A percentile compares a stretch with the other conserved stretches of the same genome.
Evolutionary conservation across 2,888 invertebrate genomes (phyloP).

Genomic region (Nasonia oneida): DNA sequence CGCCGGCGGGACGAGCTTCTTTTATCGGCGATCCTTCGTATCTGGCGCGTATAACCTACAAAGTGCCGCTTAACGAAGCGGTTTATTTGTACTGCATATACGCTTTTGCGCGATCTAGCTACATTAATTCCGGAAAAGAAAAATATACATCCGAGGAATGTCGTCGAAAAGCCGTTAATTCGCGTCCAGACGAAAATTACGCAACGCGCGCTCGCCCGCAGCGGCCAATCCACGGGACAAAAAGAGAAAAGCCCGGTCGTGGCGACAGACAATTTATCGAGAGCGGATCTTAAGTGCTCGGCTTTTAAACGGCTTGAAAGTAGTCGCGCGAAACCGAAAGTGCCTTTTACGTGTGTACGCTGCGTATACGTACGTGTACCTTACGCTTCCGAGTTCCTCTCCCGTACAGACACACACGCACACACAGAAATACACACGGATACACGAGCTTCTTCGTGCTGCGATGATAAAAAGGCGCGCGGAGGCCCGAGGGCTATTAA

Average conservation of each 20-base stretch:
- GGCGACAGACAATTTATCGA: slow-evolving; percentile 40
- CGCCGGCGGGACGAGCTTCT: neutral
- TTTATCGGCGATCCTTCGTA: neutral
- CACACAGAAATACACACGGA: neutral
- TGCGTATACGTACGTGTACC: neutral
- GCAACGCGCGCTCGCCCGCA: neutral
- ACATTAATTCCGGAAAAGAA: neutral
- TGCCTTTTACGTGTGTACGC: slow-evolving; percentile 30
- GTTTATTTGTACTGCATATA: neutral
- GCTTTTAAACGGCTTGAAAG: slow-evolving; percentile 40
- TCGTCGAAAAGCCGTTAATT: neutral
- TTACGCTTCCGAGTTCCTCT: slow-evolving; percentile 43
- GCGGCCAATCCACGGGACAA: neutral
- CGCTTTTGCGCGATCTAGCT: neutral
- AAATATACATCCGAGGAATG: neutral
- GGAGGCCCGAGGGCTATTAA: slow-evolving; percentile 60
- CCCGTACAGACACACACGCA: neutral
- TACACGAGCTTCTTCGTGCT: neutral
- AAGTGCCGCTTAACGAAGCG: neutral
- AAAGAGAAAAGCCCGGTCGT: neutral
- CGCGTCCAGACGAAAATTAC: neutral
- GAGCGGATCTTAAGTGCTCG: slow-evolving; percentile 50
- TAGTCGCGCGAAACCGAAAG: slow-evolving; percentile 54
- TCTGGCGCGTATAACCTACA: neutral
- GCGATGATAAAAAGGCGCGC: slow-evolving; percentile 7